Evolutionary conservation across 1,140 invertebrate species (phyloP), one percentile per base, ranked within the genome.

Genomic region (Caenorhabditis inopinata): DNA sequence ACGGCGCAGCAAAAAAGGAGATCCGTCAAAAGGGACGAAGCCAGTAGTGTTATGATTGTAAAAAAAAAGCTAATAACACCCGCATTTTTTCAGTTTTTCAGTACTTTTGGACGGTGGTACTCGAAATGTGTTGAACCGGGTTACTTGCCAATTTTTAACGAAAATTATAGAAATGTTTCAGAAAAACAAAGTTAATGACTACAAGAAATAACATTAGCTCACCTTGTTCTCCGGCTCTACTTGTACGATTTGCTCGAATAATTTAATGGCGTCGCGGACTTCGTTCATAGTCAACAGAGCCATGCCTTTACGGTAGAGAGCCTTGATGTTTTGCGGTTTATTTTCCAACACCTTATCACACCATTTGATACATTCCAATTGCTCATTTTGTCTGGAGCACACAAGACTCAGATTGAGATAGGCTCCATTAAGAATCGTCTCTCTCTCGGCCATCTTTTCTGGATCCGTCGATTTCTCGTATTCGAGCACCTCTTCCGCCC

Each of bases 351-450:
- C 80, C 62, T 81, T 27, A 48, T 75, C 45, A 21, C 74, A 75
- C 74, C 92, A 90, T 51, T 93, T 91, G 80, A 92, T 92, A 1
- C 93, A 94, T 80, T 94, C 92, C 29, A 92, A 89, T 79, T 92
- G 89, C 76, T 96, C 91, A n/a, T 93, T 91, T 14, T 92, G 89
- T 89, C 98, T 97, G 23, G 97, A 89, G 86, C 94, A 92, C 85
- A 94, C 95, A 62, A 97, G 89, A 0, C 95, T 92, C 3, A 95
- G 90, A 90, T 98, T 98, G 32, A 96, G 91, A 87, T 95, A 91
- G 0, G 92, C 91, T 0, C 93, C 92, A 5, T 95, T 82, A 2
- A 93, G 87, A 0, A 96, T 87, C 7, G 89, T 88, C 49, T 93
- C 91, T n/a, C 91, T 89, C 85, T 68, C 80, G 12, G 38, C 47